Conservation (phyloP, 2,113 vertebrate species). For the Sander vitreus region DNA sequence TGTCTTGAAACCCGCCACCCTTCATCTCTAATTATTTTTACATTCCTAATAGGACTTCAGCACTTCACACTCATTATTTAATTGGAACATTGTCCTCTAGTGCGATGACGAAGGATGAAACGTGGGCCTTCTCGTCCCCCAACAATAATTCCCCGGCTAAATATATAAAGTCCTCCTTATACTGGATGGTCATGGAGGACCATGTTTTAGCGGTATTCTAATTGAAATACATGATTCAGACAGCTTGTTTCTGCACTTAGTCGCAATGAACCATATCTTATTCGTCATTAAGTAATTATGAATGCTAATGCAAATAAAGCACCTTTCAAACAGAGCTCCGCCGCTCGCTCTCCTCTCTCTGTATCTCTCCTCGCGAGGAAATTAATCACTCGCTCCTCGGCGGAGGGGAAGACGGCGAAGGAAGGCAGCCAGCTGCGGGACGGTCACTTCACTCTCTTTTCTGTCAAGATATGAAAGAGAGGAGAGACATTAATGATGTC, state of each 20-base stretch:
- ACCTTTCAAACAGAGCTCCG: conserved; percentile 87
- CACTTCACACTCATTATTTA: conserved; percentile 42
- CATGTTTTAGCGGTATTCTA: conserved; percentile 91
- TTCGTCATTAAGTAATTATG: conserved; percentile 98
- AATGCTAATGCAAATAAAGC: conserved; percentile 97
- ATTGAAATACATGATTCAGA: conserved; percentile 94
- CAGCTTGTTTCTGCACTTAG: conserved; percentile 91
- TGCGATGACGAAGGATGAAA: conserved; percentile 43
- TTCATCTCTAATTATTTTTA: conserved; percentile 40
- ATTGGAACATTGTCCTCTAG: conserved; percentile 59
- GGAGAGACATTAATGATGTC: conserved; percentile 79
- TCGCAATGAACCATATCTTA: conserved; percentile 97
- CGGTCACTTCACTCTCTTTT: conserved; percentile 78
- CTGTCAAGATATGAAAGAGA: conserved; percentile 73
- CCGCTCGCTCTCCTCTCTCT: conserved; percentile 48
- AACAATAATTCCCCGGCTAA: conserved; percentile 89
- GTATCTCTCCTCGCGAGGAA: conserved; percentile 67
- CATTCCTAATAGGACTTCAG: conserved; percentile 34
- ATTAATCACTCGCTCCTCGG: conserved; percentile 73
- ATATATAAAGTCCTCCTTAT: conserved; percentile 91
- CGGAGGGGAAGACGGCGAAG: conserved; percentile 35
- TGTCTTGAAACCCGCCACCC: background rate
- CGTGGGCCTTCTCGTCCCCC: conserved; percentile 3
- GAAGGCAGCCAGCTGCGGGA: conserved; percentile 76
- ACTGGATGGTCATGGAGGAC: conserved; percentile 88